Evolutionary conservation across 2,797 vertebrate genomes (phyloP), one percentile per base, ranked within the genome.

Genomic region (Megaceryle alcyon): DNA sequence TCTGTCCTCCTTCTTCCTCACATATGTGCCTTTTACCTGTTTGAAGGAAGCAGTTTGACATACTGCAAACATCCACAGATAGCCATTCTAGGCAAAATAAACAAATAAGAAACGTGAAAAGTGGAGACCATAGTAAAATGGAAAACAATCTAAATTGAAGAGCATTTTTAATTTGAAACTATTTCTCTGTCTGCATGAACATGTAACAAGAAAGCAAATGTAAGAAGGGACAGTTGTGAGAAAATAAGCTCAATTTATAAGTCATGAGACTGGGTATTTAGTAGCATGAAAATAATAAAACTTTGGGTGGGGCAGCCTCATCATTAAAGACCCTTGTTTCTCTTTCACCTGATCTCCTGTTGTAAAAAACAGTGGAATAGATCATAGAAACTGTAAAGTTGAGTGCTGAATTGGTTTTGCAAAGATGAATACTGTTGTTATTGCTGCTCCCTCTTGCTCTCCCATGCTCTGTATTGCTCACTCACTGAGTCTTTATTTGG

Each of bases 341-440:
- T 93, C 80, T 93, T 89, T 92, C 73, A 82, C 91, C 77, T 95
- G 89, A 94, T 59, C 20, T 87, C 37, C 48, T 94, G 54, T 87
- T 96, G 93, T 94, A 94, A 97, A 96, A 92, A 56, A 35, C 51
- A 95, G 43, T 84, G 79, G 97, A 95, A 97, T 23, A 31, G 82
- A 95, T 96, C 87, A 83, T 59, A 15, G 88, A 96, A 97, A 96
- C 73, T 96, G 82, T 82, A 89, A 95, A 97, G 61, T 15, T 46
- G 29, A 88, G 93, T 96, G 82, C 46, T 92, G 20, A 70, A 88
- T 75, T 31, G 11, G n/a, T 89, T 96, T 97, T 53, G 68, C 65
- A 60, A 86, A 97, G 93, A 93, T 80, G 83, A 96, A 88, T 86
- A 66, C 39, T 44, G 33, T 56, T 73, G n/a, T 60, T 96, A 64